Percentiles rank a stretch among this genome's conserved stretches.
These are phyloP conservation scores for Danaus plexippus DNA, from an alignment of 1,140 invertebrate species.

Conservation along the genomic window DNA sequence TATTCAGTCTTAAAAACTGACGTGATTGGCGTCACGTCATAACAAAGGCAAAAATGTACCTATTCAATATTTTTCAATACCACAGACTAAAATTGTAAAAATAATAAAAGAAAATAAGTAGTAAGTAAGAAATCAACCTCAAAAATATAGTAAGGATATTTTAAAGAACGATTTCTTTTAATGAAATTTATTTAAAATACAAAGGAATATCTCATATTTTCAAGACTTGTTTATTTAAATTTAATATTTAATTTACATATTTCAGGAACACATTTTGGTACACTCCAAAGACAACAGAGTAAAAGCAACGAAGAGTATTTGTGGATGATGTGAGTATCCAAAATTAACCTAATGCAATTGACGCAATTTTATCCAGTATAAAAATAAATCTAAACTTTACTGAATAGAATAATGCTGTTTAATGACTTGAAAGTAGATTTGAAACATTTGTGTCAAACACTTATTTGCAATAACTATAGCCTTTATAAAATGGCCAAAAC, in stretches of 20 bases:
- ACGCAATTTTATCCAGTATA: background rate
- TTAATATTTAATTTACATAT: background rate
- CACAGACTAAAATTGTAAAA: background rate
- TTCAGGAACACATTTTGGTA: conserved; percentile 40
- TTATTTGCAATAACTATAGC: too few species aligned
- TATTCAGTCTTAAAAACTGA: background rate
- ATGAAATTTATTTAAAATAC: too few species aligned
- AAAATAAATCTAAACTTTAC: conserved; percentile 3
- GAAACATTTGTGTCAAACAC: too few species aligned
- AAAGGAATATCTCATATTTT: too few species aligned
- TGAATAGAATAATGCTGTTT: background rate
- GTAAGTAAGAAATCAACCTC: background rate
- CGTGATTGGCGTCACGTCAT: conserved; percentile 8
- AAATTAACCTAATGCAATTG: background rate
- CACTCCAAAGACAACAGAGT: conserved; percentile 42
- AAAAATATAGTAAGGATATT: background rate
- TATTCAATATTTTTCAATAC: background rate
- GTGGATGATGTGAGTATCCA: conserved; percentile 60
- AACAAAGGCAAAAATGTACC: background rate
- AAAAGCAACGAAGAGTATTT: conserved; percentile 60
- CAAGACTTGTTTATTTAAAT: too few species aligned
- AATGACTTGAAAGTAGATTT: background rate
- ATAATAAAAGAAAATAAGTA: background rate
- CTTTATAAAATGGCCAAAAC: too few species aligned
- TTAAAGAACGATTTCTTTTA: background rate